Evolutionary conservation across 2,888 invertebrate genomes (phyloP).

Genomic region (Andrena camellia): DNA sequence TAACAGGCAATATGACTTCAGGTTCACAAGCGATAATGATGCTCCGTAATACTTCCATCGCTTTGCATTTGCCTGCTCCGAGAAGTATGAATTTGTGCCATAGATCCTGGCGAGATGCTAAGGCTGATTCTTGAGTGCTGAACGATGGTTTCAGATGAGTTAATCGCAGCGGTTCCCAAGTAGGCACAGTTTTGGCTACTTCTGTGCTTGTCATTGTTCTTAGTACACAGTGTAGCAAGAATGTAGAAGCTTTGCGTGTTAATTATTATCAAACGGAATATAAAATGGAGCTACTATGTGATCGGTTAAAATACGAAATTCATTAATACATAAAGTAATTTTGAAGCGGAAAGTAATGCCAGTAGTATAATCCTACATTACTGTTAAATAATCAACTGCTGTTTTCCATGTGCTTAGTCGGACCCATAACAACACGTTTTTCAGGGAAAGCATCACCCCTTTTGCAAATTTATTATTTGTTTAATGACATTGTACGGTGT

Average conservation of each 20-base stretch:
- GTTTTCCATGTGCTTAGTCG: not conserved
- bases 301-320: not conserved
- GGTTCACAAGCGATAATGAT: slow-evolving; percentile 75
- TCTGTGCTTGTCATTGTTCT: slow-evolving; percentile 47
- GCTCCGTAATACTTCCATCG: slow-evolving; percentile 72
- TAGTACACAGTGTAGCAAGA: not conserved
- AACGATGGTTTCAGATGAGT: slow-evolving; percentile 77
- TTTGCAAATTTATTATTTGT: not conserved
- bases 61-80: slow-evolving; percentile 69
- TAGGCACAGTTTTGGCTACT: not conserved
- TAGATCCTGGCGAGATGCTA: slow-evolving; percentile 78
- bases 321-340: slow-evolving; percentile 5
- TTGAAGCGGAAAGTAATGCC: not conserved
- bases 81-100: slow-evolving; percentile 83
- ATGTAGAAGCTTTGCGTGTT: not conserved
- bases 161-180: slow-evolving; percentile 78
- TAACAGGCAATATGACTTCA: slow-evolving; percentile 77
- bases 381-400: not conserved
- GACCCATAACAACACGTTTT: not conserved
- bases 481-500: not conserved
- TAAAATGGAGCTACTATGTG: not conserved
- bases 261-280: not conserved
- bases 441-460: not conserved
- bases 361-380: slow-evolving; percentile 4
- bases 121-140: slow-evolving; percentile 67